A percentile compares a stretch with the other conserved stretches of the same genome.
Conservation (phyloP, 2,888 invertebrate species). For the Melieria omissa region DNA sequence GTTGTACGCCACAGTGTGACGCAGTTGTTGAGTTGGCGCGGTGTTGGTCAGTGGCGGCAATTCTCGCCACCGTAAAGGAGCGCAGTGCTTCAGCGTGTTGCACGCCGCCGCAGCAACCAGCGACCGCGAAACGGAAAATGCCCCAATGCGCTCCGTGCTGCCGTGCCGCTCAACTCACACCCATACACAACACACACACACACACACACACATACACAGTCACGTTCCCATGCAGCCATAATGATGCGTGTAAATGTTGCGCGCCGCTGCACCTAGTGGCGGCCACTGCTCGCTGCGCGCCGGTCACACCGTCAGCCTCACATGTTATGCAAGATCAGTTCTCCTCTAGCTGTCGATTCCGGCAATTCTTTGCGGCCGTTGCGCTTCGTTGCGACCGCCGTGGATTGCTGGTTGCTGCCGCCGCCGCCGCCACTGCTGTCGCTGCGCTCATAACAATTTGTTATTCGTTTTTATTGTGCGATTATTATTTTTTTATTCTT, state of each 20-base stretch:
- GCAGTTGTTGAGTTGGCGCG: background rate
- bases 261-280: conserved; percentile 3
- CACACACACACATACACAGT: conserved; percentile 21
- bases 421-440: conserved; percentile 8
- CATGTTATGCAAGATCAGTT: too few relatives aligned
- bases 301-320: too few relatives aligned
- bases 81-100: too few relatives aligned
- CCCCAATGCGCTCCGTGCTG: too few relatives aligned
- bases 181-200: conserved; percentile 22
- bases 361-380: background rate
- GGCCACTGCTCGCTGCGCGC: too few relatives aligned
- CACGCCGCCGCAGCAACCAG: too few relatives aligned
- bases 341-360: too few relatives aligned
- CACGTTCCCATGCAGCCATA: conserved; percentile 48
- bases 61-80: conserved; percentile 1
- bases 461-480: conserved; percentile 61
- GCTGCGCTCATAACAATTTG: conserved; percentile 53
- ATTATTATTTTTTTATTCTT: conserved; percentile 57
- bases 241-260: conserved; percentile 61
- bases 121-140: too few relatives aligned
- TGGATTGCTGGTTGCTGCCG: background rate
- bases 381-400: background rate
- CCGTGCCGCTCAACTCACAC: background rate
- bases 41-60: background rate
- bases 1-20: too few relatives aligned